Percentiles rank a stretch among this genome's conserved stretches.
Conservation (phyloP, 2,797 vertebrate genomes). For the Merluccius polli region DNA sequence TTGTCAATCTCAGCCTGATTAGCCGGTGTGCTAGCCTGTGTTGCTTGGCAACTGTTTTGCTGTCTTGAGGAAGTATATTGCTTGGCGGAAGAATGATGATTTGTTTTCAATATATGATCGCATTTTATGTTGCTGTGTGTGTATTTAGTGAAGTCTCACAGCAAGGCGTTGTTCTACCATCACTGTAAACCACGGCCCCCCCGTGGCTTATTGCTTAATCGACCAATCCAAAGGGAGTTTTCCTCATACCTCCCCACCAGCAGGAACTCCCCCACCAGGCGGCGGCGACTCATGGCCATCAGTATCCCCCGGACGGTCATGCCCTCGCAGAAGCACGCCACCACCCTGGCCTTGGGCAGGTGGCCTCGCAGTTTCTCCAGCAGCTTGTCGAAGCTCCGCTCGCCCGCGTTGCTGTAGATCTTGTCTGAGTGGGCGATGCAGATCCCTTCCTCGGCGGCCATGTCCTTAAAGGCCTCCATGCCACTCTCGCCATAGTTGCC, state of each 20-base stretch:
- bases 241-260: conserved; percentile 90
- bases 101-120: too few relatives aligned
- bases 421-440: conserved; percentile 99
- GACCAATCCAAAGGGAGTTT: too few relatives aligned
- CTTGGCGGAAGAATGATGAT: too few relatives aligned
- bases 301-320: conserved; percentile 96
- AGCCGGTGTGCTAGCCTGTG: too few relatives aligned
- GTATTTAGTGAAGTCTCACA: too few relatives aligned
- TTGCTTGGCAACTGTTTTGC: too few relatives aligned
- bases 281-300: conserved; percentile 93
- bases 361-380: conserved; percentile 88
- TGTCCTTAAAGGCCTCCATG: conserved; percentile 99
- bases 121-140: too few relatives aligned
- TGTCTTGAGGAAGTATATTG: too few relatives aligned
- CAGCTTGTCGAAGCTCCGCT: conserved; percentile 89
- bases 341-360: conserved; percentile 92
- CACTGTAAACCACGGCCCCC: too few relatives aligned
- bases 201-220: too few relatives aligned
- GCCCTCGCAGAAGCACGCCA: conserved; percentile 97
- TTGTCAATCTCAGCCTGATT: too few relatives aligned
- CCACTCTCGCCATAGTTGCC: conserved; percentile 99
- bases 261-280: conserved; percentile 90
- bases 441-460: conserved; percentile 93
- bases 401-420: conserved; percentile 98
- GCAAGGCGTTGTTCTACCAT: too few relatives aligned